Conservation (phyloP, 2,797 vertebrate species). For the Aphelocoma californica region DNA sequence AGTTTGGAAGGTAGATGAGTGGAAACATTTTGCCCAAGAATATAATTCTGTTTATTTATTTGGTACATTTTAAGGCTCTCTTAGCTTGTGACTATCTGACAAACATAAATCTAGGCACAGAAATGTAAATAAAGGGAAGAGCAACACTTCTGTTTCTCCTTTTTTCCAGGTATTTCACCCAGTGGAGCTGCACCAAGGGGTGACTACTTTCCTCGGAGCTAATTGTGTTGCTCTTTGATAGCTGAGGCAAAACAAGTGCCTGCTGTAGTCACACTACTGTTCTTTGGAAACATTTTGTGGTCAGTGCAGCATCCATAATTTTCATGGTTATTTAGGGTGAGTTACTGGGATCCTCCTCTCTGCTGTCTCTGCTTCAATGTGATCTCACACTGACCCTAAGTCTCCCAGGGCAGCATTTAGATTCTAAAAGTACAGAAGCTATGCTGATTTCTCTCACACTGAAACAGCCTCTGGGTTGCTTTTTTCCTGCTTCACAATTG, state of each 20-base stretch:
- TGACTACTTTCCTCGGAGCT: not conserved
- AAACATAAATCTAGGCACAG: not conserved
- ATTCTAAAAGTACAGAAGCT: not conserved
- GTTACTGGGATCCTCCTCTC: not conserved
- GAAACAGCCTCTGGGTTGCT: not conserved
- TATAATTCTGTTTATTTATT: not conserved
- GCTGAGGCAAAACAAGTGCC: not conserved
- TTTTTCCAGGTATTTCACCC: not conserved
- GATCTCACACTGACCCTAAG: not conserved
- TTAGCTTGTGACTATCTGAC: not conserved
- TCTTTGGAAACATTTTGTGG: not conserved
- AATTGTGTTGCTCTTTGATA: not conserved
- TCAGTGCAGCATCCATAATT: not conserved
- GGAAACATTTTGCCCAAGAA: not conserved
- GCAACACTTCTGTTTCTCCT: not conserved
- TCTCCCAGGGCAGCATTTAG: not conserved
- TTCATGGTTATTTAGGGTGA: not conserved
- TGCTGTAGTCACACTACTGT: not conserved
- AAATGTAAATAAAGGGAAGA: not conserved
- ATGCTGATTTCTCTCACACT: not conserved
- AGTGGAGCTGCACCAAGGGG: not conserved
- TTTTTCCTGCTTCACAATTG: not conserved
- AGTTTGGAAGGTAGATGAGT: not conserved
- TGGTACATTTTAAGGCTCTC: not conserved
- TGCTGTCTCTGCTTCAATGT: not conserved